Conservation (phyloP, 2,888 invertebrate genomes). For the Didymodactylos carnosus region DNA sequence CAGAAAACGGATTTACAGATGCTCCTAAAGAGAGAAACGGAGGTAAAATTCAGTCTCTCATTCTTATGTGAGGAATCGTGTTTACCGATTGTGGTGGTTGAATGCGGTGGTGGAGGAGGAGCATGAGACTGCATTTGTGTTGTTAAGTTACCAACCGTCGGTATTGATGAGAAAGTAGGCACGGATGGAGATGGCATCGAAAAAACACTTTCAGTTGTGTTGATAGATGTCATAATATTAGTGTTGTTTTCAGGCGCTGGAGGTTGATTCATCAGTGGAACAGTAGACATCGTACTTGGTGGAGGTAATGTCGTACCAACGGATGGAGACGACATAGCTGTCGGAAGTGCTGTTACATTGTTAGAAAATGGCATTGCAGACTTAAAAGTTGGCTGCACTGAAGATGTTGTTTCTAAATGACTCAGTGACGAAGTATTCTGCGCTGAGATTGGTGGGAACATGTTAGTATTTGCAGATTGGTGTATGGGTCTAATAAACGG, state of each 20-base stretch:
- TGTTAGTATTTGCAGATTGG: background rate
- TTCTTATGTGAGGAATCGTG: background rate
- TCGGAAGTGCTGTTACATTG: too few relatives aligned
- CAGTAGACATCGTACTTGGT: too few relatives aligned
- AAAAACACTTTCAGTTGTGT: too few relatives aligned
- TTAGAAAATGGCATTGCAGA: too few relatives aligned
- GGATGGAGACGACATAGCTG: background rate
- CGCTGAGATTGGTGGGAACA: background rate
- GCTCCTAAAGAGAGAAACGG: background rate
- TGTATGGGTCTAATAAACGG: background rate
- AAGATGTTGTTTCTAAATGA: background rate
- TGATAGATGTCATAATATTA: too few relatives aligned
- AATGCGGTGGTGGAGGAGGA: background rate
- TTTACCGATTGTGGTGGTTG: background rate
- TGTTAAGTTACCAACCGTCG: background rate
- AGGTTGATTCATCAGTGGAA: too few relatives aligned
- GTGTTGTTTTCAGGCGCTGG: too few relatives aligned
- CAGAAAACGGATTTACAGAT: slow-evolving; percentile 1
- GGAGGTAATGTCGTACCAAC: too few relatives aligned
- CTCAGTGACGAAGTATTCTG: background rate
- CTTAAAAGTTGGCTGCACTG: too few relatives aligned
- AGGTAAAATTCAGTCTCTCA: background rate
- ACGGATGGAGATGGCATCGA: too few relatives aligned
- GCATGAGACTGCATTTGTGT: background rate
- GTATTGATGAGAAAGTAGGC: background rate